Evolutionary conservation across 1,140 invertebrate genomes (phyloP).

Genomic region (Bathynomus jamesi): DNA sequence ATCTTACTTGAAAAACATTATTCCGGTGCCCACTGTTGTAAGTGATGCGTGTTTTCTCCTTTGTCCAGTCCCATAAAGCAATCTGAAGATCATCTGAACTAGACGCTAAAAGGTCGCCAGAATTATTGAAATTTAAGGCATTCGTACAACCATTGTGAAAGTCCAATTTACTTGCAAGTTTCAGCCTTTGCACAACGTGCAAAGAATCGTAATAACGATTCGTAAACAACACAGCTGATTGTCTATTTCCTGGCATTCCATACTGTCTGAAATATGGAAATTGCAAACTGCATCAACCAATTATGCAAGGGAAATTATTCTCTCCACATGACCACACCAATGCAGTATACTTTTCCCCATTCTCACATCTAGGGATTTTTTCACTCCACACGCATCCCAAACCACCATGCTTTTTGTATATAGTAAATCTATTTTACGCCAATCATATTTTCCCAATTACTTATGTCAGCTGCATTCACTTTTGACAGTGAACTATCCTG

Average conservation of each 20-base stretch:
- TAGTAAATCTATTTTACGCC: too few relatives aligned
- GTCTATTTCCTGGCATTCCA: conserved; percentile 46
- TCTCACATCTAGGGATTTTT: too few relatives aligned
- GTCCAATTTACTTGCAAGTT: conserved; percentile 66
- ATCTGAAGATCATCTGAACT: conserved; percentile 83
- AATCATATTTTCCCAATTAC: too few relatives aligned
- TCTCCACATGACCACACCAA: too few relatives aligned
- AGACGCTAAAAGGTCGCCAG: conserved; percentile 67
- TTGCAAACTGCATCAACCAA: too few relatives aligned
- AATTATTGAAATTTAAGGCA: conserved; percentile 76
- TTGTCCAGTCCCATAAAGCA: conserved; percentile 84
- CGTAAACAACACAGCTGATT: conserved; percentile 55
- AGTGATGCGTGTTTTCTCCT: conserved; percentile 53
- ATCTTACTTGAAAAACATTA: conserved; percentile 77
- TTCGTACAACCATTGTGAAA: conserved; percentile 86
- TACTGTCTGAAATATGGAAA: conserved; percentile 58
- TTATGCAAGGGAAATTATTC: too few relatives aligned
- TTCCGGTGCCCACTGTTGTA: conserved; percentile 70
- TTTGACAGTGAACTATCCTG: too few relatives aligned
- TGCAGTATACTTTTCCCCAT: too few relatives aligned
- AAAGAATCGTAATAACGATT: conserved; percentile 70
- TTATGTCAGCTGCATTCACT: too few relatives aligned
- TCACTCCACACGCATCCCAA: too few relatives aligned
- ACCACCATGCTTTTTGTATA: too few relatives aligned
- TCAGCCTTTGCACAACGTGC: conserved; percentile 69